Percentiles rank a stretch among this genome's conserved stretches.
These are phyloP conservation scores for Vanessa cardui DNA, from an alignment of 2,888 invertebrate species.

Conservation along the genomic window DNA sequence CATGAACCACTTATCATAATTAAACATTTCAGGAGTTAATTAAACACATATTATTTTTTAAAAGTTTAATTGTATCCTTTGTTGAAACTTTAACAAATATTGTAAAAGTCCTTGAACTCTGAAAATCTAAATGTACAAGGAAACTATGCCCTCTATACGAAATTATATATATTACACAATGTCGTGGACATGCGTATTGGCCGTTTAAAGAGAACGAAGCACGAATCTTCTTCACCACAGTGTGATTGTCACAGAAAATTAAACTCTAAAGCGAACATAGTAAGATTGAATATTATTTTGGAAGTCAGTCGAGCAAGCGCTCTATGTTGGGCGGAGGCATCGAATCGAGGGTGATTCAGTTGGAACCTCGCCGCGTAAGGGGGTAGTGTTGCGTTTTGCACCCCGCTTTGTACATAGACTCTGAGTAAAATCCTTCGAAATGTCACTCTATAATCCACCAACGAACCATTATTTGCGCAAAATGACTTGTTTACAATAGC, in stretches of 20 bases:
- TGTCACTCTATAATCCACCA: conserved; percentile 55
- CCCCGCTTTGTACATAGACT: conserved; percentile 68
- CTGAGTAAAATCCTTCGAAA: conserved; percentile 73
- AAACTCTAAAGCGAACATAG: conserved; percentile 45
- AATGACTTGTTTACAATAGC: conserved; percentile 39
- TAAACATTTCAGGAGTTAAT: conserved; percentile 4
- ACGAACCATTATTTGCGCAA: conserved; percentile 15
- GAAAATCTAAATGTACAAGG: conserved; percentile 78
- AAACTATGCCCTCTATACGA: conserved; percentile 77
- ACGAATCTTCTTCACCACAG: conserved; percentile 75
- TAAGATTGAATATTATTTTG: conserved; percentile 51
- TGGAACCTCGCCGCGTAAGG: conserved; percentile 73
- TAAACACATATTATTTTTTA: background rate
- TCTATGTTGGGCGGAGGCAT: conserved; percentile 81
- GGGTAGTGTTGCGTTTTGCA: conserved; percentile 66
- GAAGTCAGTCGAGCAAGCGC: conserved; percentile 71
- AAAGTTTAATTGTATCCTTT: conserved; percentile 20
- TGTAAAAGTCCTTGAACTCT: conserved; percentile 78
- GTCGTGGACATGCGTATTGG: conserved; percentile 82
- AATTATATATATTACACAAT: conserved; percentile 69
- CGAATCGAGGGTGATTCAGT: conserved; percentile 80
- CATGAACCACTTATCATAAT: conserved; percentile 7
- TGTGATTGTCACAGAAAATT: conserved; percentile 48
- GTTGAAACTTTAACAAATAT: conserved; percentile 68
- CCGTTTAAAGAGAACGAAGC: conserved; percentile 74